phyloP scores from a whole-genome alignment of 2,888 invertebrate genomes.

The Drosophila colorata region DNA sequence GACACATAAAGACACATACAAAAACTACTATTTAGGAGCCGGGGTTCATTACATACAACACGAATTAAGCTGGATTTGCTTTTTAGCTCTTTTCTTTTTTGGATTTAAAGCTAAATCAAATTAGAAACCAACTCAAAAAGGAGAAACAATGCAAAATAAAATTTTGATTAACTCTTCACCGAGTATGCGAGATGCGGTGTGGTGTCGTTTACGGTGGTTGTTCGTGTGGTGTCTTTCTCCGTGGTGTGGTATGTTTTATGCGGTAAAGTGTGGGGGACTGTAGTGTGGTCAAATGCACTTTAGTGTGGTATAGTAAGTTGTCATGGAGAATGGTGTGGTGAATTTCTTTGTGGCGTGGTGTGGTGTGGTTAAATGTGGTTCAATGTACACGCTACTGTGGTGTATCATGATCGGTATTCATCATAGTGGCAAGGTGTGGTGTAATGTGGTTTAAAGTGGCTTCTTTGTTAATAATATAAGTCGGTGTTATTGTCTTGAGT shows the following conservation, averaged over 20 bases:
- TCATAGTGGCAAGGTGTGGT: background rate
- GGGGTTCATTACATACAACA: conserved; percentile 83
- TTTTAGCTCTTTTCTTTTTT: conserved; percentile 1
- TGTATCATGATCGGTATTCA: background rate
- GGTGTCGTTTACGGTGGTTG: conserved; percentile 1
- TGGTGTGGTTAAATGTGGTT: background rate
- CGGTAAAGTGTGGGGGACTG: background rate
- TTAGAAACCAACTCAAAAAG: conserved; percentile 15
- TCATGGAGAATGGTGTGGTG: too few relatives aligned
- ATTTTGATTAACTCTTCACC: conserved; percentile 13
- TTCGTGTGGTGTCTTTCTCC: background rate
- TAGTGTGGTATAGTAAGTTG: background rate
- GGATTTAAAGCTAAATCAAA: conserved; percentile 56
- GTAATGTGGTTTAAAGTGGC: background rate
- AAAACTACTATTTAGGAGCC: conserved; percentile 85
- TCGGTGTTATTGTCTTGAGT: conserved; percentile 1
- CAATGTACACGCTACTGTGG: background rate
- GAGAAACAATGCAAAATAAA: conserved; percentile 12
- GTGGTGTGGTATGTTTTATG: background rate
- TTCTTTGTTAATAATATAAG: background rate
- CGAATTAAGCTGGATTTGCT: conserved; percentile 47
- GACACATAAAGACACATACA: conserved; percentile 85
- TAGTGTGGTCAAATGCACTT: background rate
- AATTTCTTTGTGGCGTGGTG: background rate
- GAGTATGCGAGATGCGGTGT: conserved; percentile 28